Evolutionary conservation across 2,113 vertebrate genomes (phyloP), one percentile per base, ranked within the genome.

Genomic region (Sinocyclocheilus maitianheensis): DNA sequence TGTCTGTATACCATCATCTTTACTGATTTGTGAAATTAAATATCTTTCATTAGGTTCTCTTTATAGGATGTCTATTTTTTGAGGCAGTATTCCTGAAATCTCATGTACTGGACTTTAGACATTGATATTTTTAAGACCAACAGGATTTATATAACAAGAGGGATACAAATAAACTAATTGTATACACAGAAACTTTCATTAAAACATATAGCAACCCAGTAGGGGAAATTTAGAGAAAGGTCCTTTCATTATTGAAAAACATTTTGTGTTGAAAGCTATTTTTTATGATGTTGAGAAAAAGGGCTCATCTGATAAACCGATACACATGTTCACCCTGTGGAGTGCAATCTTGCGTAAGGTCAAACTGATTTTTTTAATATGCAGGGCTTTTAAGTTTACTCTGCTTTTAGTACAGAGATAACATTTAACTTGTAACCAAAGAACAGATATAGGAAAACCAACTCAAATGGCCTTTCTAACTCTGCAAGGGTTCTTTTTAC

Each of bases 401-500:
- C 18, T 46, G 22, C n/a, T 48, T 51, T 67, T 48, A 81, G 22
- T 1, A 34, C 14, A 51, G 43, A 30, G 62, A 51, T 51, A 81
- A 51, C 16, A 18, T 67, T 46, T 65, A 48, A 48, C 37, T 14
- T 81, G 24, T 7, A 46, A 24, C 43, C 43, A 83, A 60, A 53
- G 65, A 48, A 37, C 20, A 74, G 16, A 24, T 12, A 37, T 8
- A 48, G 9, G 2, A 18, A 63, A 43, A 13, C 2, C 46, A 55
- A 24, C 46, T 43, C 22, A 65, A 43, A 20, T 48, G 20, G 14
- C 10, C 16, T 34, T 37, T 48, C 26, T 60, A 22, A 5, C 34
- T 11, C 37, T 63, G 81, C 78, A 85, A 37, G 69, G 46, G 37
- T 13, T 71, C 48, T 46, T 37, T 55, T 84, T 22, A 46, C 48